Base-by-base conservation (phyloP, 2,888 invertebrate species). In the Octodonta nipae region DNA sequence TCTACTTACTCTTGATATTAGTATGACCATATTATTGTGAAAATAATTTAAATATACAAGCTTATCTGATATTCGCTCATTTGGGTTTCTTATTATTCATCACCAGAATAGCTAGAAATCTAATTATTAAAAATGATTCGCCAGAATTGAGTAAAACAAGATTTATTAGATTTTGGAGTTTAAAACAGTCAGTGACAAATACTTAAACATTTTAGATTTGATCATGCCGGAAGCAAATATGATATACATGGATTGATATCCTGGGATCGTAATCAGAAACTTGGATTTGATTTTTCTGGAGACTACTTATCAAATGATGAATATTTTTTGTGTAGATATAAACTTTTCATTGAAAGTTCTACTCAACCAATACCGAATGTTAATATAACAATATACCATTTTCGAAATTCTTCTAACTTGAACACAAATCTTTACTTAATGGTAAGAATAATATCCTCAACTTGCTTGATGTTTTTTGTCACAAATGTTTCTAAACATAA, bases 251-350 rank as follows among this genome's bases (percentile, higher is more conserved):
- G 70, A 1, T 68, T 70, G 26, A 50, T 70, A 1, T 54, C 67
- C 30, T 78, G 77, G 78, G 70, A 73, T 30, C 68, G 71, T 29
- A 61, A 67, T 40, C 71, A 77, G 46, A 60, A 61, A 26, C 52
- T 76, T n/a, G 60, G 67, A 15, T 34, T 71, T n/a, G 67, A 70
- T 35, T 54, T 66, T 15, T 68, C 66, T 29, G 68, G 68, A 15
- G 67, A 70, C 41, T 64, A 67, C 37, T 52, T 60, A 7, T 55
- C 65, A 14, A 46, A 43, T n/a, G 63, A 60, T 1, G 54, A 63
- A 1, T 36, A 60, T 17, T 44, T 66, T 10, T 56, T 56, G 10
- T 67, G 66, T 32, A 68, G 70, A 45, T 63, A 71, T 37, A 64
- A 60, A 26, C 63, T 66, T 29, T 65, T 66, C 22, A 48, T 77